Evolutionary conservation across 2,888 invertebrate species (phyloP).

Genomic region (Chrysolina oricalcia): DNA sequence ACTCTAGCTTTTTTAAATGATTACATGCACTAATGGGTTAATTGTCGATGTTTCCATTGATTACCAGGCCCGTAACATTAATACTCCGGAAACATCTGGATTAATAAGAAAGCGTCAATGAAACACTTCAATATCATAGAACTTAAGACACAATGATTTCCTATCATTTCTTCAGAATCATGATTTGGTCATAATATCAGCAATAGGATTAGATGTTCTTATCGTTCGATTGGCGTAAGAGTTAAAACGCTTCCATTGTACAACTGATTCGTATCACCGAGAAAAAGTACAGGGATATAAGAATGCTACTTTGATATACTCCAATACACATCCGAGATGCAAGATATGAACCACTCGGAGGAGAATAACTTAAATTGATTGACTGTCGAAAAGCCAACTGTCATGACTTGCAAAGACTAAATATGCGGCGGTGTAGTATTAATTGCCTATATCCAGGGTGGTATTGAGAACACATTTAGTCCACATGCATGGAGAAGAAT

Average conservation of each 20-base stretch:
- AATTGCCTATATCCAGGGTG: slow-evolving; percentile 8
- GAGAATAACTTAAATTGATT: slow-evolving; percentile 60
- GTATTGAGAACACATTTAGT: neutral
- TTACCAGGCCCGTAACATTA: too few relatives aligned
- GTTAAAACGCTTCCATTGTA: neutral
- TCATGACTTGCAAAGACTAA: slow-evolving; percentile 59
- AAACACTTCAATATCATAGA: too few relatives aligned
- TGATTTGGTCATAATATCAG: neutral
- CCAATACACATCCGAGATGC: slow-evolving; percentile 40
- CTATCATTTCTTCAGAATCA: neutral
- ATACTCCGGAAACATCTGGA: too few relatives aligned
- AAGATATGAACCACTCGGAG: slow-evolving; percentile 50
- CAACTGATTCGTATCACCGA: neutral
- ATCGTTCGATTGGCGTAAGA: neutral
- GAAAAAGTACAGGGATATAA: neutral
- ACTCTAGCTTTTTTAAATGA: too few relatives aligned
- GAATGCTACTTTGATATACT: slow-evolving; percentile 24
- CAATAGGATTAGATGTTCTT: neutral
- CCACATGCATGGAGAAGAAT: neutral
- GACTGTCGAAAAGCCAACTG: slow-evolving; percentile 60
- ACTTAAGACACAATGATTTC: too few relatives aligned
- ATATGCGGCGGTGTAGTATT: slow-evolving; percentile 40
- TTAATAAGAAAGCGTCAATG: too few relatives aligned
- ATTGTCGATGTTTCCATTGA: too few relatives aligned
- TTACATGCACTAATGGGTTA: too few relatives aligned